Percentiles rank a stretch among this genome's conserved stretches.
phyloP scores from a whole-genome alignment of 2,888 invertebrate species.

The Cheilosia urbana region DNA sequence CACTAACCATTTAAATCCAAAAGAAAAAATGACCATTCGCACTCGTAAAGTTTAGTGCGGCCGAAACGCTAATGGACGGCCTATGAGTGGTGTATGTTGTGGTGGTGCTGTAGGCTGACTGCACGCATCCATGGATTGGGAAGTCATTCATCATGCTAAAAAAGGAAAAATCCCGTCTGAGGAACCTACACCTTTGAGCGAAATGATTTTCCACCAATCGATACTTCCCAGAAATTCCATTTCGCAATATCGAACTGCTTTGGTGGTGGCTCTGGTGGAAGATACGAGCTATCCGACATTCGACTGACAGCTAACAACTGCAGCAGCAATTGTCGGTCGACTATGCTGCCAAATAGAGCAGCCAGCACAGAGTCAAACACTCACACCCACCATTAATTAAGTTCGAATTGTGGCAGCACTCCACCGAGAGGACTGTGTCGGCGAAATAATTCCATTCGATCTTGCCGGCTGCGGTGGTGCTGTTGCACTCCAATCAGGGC shows the following conservation, averaged over 20 bases:
- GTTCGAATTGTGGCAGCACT: constrained; percentile 60
- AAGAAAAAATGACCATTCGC: not conserved
- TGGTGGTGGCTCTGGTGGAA: constrained; percentile 9
- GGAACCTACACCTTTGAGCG: not conserved
- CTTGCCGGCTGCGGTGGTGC: constrained; percentile 9
- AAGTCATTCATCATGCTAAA: constrained; percentile 58
- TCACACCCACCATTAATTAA: constrained; percentile 74
- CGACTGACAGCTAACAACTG: constrained; percentile 65
- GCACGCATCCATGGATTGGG: constrained; percentile 30
- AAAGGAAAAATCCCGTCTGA: constrained; percentile 8
- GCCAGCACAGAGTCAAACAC: constrained; percentile 35
- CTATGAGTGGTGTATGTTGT: not conserved
- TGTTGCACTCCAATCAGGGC: constrained; percentile 42
- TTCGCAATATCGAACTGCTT: constrained; percentile 40
- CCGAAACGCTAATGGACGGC: constrained; percentile 44
- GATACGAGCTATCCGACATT: constrained; percentile 53
- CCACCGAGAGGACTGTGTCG: not conserved
- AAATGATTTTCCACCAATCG: constrained; percentile 25
- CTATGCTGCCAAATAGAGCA: constrained; percentile 51
- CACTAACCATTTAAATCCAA: not conserved
- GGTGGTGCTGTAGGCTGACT: constrained; percentile 27
- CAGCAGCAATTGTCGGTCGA: constrained; percentile 3
- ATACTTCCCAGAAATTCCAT: constrained; percentile 52
- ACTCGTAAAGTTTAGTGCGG: constrained; percentile 53
- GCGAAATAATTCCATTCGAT: constrained; percentile 57